Base-by-base conservation (phyloP, 2,888 invertebrate genomes). In the Sussaba pulchella region DNA sequence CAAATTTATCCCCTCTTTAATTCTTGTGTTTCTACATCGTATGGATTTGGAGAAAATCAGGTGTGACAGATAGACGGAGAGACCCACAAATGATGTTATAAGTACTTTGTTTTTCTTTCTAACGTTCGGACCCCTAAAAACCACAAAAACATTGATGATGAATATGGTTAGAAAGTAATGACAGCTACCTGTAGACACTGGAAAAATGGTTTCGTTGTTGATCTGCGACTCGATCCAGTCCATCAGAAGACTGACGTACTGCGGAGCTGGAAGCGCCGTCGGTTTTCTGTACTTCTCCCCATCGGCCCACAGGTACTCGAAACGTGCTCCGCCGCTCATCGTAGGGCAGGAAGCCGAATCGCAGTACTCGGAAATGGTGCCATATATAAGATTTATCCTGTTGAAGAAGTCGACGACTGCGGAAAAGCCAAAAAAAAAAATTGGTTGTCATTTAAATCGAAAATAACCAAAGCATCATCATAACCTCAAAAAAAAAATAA, bases 391-490 rank as follows among this genome's bases (percentile, higher is more conserved):
- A 93, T 98, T 98, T 85, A 98, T 97, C 88, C 98, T 95, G 92
- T 98, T 98, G 93, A 98, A 98, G 91, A 98, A 98, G 90, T 98
- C 98, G 39, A 98, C 98, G 86, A 98, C 97, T 97, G 92, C 70
- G 94, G 93, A 83, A 73, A 75, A 87, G 78, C 36, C 19, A 36
- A 17, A 43, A 26, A 24, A 59, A 72, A 69, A 43, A 43, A 47
- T 67, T 26, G 19, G 31, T 31, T 6, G 31, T 6, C 31, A 59
- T 39, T 5, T 52, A 24, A 9, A 10, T 52, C 41, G 9, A 24
- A 8, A 19, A 52, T 45, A n/a, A 14, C 36, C 21, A 1, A 2
- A 21, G 19, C 12, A 10, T 24, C 14, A 21, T 26, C 36, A 21
- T 63, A 71, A 24, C 39, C 14, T 54, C 21, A 31, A 43, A 70